phyloP scores from a whole-genome alignment of 2,888 invertebrate species.

The Apotomis turbidana region DNA sequence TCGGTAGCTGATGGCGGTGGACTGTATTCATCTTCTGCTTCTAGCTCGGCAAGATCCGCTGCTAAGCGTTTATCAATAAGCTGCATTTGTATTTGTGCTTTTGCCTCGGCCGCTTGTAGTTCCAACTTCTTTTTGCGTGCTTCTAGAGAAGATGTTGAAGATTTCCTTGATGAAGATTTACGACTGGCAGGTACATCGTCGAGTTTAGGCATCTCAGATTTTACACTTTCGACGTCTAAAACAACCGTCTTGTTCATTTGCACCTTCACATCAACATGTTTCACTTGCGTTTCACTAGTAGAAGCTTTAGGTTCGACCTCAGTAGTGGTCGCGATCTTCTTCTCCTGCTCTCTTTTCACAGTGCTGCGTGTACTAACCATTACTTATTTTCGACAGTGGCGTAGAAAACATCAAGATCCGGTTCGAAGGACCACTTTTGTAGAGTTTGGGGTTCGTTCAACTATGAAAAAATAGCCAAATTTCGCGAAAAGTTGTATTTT shows the following conservation, averaged over 20 bases:
- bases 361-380: constrained; percentile 1
- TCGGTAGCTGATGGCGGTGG: not conserved
- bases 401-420: not conserved
- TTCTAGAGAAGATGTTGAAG: not conserved
- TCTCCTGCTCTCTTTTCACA: not conserved
- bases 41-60: constrained; percentile 6
- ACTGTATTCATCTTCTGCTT: constrained; percentile 11
- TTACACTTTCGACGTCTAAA: not conserved
- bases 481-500: too few species aligned
- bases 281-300: not conserved
- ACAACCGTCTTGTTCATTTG: not conserved
- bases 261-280: not conserved
- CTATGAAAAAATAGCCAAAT: too few species aligned
- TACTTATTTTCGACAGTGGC: not conserved
- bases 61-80: constrained; percentile 1
- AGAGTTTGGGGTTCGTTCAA: not conserved
- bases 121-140: not conserved
- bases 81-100: too few species aligned
- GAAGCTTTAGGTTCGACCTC: not conserved
- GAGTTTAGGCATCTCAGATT: not conserved
- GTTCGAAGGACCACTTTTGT: constrained; percentile 10
- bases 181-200: not conserved
- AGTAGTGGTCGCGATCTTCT: not conserved
- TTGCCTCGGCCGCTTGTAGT: not conserved
- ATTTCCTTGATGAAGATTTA: not conserved